Evolutionary conservation across 2,888 invertebrate genomes (phyloP), one percentile per base, ranked within the genome.

Genomic region (Anticlea derivata): DNA sequence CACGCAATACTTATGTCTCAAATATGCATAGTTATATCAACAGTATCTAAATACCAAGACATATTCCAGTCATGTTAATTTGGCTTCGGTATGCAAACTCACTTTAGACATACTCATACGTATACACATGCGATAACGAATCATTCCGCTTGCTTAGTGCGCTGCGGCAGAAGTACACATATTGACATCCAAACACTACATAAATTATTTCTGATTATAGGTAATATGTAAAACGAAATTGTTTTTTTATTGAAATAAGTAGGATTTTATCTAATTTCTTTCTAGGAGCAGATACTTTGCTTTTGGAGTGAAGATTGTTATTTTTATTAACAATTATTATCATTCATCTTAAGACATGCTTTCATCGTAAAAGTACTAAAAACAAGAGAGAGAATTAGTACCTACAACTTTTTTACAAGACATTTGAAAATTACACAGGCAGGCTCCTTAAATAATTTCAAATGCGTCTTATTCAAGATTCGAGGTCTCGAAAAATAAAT

Each of bases 21-120:
- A 24, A 50, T 37, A 38, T 37, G 35, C 50, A 44, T 30, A 50
- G 50, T 39, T 35, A 31, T 12, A 49, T n/a, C 49, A 37, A 31
- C 22, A 39, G 5, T 50, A 22, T 33, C 44, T 34, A 39, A 44
- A 27, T 37, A 38, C 35, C 50, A 52, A 47, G 11, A 38, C 40
- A 51, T 24, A 4, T 34, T 27, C 10, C 41, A 47, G 46, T 41
- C 6, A 26, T 38, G 52, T 52, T 52, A 51, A 33, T 52, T 41
- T 43, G 51, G 54, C 56, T 47, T 34, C 27, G 26, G 53, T 50
- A 48, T 54, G 49, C 50, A 45, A 55, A 49, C 37, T 41, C 45
- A 50, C 44, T 44, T 34, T 23, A 46, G 34, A 50, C 44, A 30
- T 44, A 43, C 34, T 17, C 2, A n/a, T n/a, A n/a, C n/a, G 30